Percentiles rank a stretch among this genome's conserved stretches.
These are phyloP conservation scores for Nysson spinosus DNA, from an alignment of 2,888 invertebrate species.

Conservation along the genomic window DNA sequence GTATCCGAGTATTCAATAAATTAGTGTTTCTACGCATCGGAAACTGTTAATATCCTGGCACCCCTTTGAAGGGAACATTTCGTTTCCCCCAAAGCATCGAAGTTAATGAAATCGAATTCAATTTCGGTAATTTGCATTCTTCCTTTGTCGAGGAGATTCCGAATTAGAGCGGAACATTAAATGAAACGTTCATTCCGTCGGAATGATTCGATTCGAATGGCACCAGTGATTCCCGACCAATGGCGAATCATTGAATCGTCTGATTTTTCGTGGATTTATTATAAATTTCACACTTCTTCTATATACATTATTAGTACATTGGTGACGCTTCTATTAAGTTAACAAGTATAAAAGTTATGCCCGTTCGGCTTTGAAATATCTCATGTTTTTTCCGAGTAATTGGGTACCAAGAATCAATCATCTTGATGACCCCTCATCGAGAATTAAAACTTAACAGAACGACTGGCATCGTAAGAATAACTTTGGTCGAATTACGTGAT, in stretches of 20 bases:
- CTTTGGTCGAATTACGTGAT: constrained; percentile 39
- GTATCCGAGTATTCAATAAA: too few relatives aligned
- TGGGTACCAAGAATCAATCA: background rate
- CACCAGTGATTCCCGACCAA: background rate
- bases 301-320: constrained; percentile 50
- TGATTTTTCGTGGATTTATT: constrained; percentile 51
- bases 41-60: too few relatives aligned
- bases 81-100: too few relatives aligned
- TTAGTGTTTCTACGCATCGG: too few relatives aligned
- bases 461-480: constrained; percentile 19
- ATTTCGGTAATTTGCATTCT: too few relatives aligned
- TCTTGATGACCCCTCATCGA: constrained; percentile 3
- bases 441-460: background rate
- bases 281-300: constrained; percentile 48
- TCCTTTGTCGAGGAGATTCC: constrained; percentile 4
- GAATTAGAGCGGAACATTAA: too few relatives aligned
- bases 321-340: constrained; percentile 35
- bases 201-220: constrained; percentile 13
- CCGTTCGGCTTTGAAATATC: constrained; percentile 25
- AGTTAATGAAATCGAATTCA: too few relatives aligned
- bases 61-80: too few relatives aligned
- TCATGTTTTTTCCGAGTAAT: constrained; percentile 19
- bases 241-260: constrained; percentile 12
- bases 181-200: background rate
- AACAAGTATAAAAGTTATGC: constrained; percentile 60